Evolutionary conservation across 2,888 invertebrate genomes (phyloP), one percentile per base, ranked within the genome.

Genomic region (Tetramorium bicarinatum): DNA sequence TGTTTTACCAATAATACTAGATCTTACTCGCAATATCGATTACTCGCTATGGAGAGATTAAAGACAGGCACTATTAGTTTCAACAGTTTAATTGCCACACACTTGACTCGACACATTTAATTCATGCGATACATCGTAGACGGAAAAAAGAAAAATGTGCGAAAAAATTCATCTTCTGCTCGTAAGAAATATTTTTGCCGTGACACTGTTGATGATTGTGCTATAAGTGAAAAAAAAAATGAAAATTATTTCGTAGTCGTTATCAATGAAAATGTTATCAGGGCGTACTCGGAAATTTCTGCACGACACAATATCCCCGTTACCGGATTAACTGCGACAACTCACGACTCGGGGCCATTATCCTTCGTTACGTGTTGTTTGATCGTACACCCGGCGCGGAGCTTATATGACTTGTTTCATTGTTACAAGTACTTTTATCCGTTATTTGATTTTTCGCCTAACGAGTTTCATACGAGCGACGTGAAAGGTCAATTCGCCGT

Each of bases 301-400:
- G 72, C 71, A 79, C 47, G 79, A 49, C 72, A 71, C 72, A 80
- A 61, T 80, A 80, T 72, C 59, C 59, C 79, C 47, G 13, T 71
- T 79, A 72, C 25, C 47, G 72, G 59, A 80, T 80, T 80, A 80
- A 72, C 79, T 80, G 72, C 79, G 38, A 79, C 79, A 80, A 80
- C 59, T 80, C 59, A 79, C 72, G 79, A 80, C 72, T 79, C 59
- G 79, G 21, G 59, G 72, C 71, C 59, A 61, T 80, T 72, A 80
- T 72, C 79, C 79, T 47, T 18, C 72, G 25, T 80, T 80, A 72
- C 79, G 59, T 72, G 72, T 52, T 69, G 69, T 80, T 80, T 80
- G 72, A 80, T 49, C 59, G 56, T 71, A 59, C 47, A 21, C 15
- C 15, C 59, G 21, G 11, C 15, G 7, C 29, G 34, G 15, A 49